Conservation (phyloP, 2,113 vertebrate genomes). For the Pseudorasbora parva region DNA sequence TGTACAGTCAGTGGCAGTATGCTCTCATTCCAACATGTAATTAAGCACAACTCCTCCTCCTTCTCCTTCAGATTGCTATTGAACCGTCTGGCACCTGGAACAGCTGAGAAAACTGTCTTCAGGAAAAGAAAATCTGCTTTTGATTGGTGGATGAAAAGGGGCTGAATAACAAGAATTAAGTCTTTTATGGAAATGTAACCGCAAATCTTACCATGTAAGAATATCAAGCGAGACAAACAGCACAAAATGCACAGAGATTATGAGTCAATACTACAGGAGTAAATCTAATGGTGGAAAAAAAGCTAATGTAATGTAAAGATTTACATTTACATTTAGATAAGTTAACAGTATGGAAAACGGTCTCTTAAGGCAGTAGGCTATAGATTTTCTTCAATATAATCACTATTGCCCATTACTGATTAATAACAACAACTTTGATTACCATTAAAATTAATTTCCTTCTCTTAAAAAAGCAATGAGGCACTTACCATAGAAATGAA, state of each 20-base stretch:
- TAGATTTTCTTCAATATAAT: neutral
- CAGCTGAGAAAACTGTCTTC: conserved; percentile 25
- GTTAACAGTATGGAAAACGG: neutral
- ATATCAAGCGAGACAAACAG: neutral
- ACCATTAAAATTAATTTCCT: too few species aligned
- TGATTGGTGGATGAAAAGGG: conserved; percentile 5
- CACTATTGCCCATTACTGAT: neutral
- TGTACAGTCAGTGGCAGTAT: conserved; percentile 14
- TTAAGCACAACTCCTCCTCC: conserved; percentile 57
- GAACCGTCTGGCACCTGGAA: conserved; percentile 69
- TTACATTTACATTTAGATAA: too few species aligned
- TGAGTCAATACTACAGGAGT: neutral
- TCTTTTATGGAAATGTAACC: conserved; percentile 2
- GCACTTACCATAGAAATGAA: neutral
- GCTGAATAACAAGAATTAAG: conserved; percentile 31
- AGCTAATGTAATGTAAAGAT: neutral
- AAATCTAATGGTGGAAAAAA: neutral
- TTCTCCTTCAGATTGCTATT: conserved; percentile 72
- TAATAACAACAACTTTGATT: neutral
- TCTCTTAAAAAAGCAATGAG: too few species aligned
- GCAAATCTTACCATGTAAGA: neutral
- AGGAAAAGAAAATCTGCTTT: neutral
- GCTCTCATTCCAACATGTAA: conserved; percentile 36
- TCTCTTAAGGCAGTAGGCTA: neutral
- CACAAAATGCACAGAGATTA: neutral